phyloP scores from a whole-genome alignment of 2,113 vertebrate species.

The Elephantulus edwardii region DNA sequence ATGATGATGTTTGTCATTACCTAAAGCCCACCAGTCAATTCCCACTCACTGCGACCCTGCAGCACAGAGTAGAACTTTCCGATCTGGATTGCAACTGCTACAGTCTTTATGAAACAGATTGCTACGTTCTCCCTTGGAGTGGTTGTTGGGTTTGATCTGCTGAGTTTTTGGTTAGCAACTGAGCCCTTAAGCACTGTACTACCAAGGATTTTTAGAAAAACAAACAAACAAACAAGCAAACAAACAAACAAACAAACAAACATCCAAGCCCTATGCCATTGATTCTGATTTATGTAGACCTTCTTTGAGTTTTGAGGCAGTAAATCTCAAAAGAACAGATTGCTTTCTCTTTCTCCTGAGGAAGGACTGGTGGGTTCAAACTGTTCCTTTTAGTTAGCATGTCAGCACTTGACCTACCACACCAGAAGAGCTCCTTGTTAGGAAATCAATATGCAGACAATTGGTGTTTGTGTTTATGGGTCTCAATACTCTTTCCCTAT shows the following conservation, averaged over 20 bases:
- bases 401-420: too few species aligned
- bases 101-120: neutral
- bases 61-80: neutral
- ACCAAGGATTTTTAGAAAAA: too few species aligned
- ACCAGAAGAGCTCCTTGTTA: neutral
- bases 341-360: too few species aligned
- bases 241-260: too few species aligned
- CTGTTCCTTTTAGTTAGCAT: too few species aligned
- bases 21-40: neutral
- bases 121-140: neutral
- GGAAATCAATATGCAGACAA: conserved; percentile 18
- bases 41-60: neutral
- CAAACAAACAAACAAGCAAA: too few species aligned
- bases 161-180: neutral
- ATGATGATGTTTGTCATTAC: neutral
- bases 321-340: too few species aligned
- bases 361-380: too few species aligned
- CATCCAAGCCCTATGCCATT: too few species aligned
- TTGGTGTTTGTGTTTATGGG: conserved; percentile 26
- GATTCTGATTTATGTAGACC: too few species aligned
- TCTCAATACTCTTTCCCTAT: neutral
- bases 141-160: neutral
- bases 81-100: neutral
- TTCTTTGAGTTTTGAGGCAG: too few species aligned
- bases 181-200: neutral